Evolutionary conservation across 2,888 invertebrate species (phyloP).

Genomic region (Ophion obscuratus): DNA sequence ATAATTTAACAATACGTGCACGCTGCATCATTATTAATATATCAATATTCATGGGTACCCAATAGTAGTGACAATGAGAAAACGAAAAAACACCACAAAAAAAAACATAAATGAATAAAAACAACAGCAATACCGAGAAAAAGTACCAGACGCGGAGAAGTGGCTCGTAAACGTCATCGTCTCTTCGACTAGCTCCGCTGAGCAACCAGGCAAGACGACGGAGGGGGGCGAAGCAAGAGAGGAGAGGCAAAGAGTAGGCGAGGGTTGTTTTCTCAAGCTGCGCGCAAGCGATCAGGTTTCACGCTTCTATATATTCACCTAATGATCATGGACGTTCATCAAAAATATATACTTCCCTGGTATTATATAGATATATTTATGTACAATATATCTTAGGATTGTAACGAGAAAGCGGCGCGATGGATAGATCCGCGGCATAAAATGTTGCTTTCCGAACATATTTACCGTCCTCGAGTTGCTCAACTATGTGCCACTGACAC

Average conservation of each 20-base stretch:
- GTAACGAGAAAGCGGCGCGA: constrained; percentile 1
- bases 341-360: not conserved
- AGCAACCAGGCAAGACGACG: not conserved
- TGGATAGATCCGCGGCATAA: not conserved
- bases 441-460: not conserved
- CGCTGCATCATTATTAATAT: not conserved
- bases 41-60: no score
- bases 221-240: not conserved
- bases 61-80: not conserved
- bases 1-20: not conserved
- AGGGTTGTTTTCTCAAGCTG: constrained; percentile 29
- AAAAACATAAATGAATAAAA: constrained; percentile 30
- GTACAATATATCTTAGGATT: constrained; percentile 1
- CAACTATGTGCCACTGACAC: not conserved
- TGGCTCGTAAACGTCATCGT: constrained; percentile 55
- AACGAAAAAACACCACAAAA: constrained; percentile 26
- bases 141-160: constrained; percentile 14
- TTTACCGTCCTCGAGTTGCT: not conserved
- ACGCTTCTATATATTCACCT: constrained; percentile 15
- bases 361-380: not conserved
- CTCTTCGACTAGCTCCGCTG: constrained; percentile 9
- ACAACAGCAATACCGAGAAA: not conserved
- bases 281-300: constrained; percentile 18
- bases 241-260: not conserved
- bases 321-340: constrained; percentile 18